Conservation (phyloP, 2,113 vertebrate genomes). For the Melanerpes aurifrons region DNA sequence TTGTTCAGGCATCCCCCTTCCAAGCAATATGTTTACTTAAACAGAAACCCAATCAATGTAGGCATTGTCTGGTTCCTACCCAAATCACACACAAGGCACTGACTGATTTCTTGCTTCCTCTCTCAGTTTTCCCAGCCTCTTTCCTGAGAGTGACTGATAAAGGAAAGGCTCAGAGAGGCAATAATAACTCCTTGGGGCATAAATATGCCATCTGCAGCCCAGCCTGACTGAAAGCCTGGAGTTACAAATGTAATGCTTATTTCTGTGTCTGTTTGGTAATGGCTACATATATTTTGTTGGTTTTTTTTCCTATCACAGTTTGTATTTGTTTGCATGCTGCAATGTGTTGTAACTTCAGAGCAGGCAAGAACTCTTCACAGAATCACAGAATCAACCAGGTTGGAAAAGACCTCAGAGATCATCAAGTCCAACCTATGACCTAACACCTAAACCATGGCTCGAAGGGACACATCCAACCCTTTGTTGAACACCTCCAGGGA, state of each 20-base stretch:
- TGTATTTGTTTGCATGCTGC: neutral
- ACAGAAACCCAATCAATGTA: neutral
- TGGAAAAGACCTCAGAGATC: no score
- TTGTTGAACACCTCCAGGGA: no score
- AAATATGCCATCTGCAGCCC: neutral
- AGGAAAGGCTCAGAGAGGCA: neutral
- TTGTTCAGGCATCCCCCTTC: neutral
- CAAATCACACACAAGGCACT: neutral
- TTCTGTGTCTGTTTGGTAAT: slow-evolving; percentile 17
- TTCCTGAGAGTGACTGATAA: neutral
- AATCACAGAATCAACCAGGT: neutral
- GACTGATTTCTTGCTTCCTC: neutral
- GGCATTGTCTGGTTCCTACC: neutral
- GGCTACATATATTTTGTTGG: neutral
- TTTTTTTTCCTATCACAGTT: neutral
- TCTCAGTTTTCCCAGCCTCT: neutral
- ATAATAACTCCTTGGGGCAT: neutral
- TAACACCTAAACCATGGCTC: no score
- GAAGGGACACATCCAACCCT: no score
- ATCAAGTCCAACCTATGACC: no score
- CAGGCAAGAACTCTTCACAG: neutral
- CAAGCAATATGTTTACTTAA: neutral
- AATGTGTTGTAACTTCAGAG: slow-evolving; percentile 2
- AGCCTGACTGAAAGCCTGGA: neutral
- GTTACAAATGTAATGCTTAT: slow-evolving; percentile 19